Percentiles rank a stretch among this genome's conserved stretches.
Evolutionary conservation across 1,140 invertebrate genomes (phyloP).

Genomic region (Diuraphis noxia): DNA sequence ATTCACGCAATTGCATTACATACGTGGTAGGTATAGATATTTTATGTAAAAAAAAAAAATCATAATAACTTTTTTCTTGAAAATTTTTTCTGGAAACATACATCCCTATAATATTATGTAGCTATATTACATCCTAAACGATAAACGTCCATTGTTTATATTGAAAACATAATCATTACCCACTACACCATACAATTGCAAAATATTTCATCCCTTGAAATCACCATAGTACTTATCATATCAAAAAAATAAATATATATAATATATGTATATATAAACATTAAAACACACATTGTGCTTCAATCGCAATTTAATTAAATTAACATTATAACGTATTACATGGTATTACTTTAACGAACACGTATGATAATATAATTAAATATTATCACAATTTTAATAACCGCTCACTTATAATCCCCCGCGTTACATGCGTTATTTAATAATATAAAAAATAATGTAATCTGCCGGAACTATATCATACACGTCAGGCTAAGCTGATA

Average conservation of each 20-base stretch:
- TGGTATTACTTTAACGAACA: neutral
- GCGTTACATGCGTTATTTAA: neutral
- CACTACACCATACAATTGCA: neutral
- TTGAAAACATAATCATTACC: too few relatives aligned
- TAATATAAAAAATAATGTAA: slow-evolving; percentile 8
- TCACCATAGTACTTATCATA: neutral
- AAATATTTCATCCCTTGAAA: neutral
- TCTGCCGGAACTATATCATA: neutral
- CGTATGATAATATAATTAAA: neutral
- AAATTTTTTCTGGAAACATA: too few relatives aligned
- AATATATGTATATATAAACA: too few relatives aligned
- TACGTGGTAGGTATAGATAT: too few relatives aligned
- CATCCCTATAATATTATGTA: too few relatives aligned
- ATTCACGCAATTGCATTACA: too few relatives aligned
- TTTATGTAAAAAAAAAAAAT: too few relatives aligned
- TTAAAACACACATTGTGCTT: too few relatives aligned
- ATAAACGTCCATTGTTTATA: too few relatives aligned
- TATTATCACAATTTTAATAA: neutral
- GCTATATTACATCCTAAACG: too few relatives aligned
- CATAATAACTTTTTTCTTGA: too few relatives aligned
- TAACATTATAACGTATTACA: neutral
- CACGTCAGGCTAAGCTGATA: neutral
- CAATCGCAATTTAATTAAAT: neutral
- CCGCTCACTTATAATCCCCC: neutral
- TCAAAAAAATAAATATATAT: neutral